phyloP scores from a whole-genome alignment of 2,113 vertebrate species.

The Protobothrops mucrosquamatus region DNA sequence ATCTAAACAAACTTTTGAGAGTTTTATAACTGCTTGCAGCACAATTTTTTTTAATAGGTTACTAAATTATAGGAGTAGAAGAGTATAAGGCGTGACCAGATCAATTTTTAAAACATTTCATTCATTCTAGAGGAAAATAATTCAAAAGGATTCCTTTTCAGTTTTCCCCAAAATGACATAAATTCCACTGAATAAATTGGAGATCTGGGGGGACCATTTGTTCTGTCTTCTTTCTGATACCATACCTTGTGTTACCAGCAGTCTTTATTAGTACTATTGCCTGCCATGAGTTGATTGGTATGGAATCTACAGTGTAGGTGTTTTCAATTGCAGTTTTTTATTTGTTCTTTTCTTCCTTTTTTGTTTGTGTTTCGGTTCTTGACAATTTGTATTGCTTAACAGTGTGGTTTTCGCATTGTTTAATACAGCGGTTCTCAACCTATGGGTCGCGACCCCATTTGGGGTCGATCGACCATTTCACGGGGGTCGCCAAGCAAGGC shows the following conservation, averaged over 20 bases:
- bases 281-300: neutral
- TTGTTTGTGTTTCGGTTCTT: neutral
- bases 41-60: neutral
- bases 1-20: neutral
- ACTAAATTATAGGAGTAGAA: neutral
- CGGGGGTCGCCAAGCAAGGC: too few relatives aligned
- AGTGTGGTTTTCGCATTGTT: neutral
- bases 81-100: neutral
- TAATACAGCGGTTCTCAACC: too few relatives aligned
- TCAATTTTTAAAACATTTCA: neutral
- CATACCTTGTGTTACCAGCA: neutral
- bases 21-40: neutral
- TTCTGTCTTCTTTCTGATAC: neutral
- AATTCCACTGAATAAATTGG: neutral
- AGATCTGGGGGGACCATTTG: neutral
- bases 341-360: neutral
- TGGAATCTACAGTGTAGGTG: neutral
- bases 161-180: neutral
- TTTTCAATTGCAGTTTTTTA: neutral
- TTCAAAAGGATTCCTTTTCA: neutral
- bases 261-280: neutral
- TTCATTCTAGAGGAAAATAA: neutral
- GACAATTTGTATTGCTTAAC: neutral
- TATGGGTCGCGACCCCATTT: too few relatives aligned
- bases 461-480: too few relatives aligned